Evolutionary conservation across 2,888 invertebrate species (phyloP).

Genomic region (Eumacrocentrus americanus): DNA sequence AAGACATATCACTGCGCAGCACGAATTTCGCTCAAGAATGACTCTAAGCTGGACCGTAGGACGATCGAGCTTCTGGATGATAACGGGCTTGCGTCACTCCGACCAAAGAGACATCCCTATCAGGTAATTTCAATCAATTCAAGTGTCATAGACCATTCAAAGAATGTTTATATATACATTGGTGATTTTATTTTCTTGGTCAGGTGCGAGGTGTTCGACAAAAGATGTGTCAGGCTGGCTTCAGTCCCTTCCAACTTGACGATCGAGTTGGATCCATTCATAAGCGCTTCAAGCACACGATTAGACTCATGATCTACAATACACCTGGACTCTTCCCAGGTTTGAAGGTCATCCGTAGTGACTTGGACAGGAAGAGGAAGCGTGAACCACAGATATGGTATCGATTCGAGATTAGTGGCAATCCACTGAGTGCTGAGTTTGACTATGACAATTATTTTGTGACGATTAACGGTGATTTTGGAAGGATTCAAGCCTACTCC

Average conservation of each 20-base stretch:
- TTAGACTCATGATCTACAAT: slow-evolving; percentile 40
- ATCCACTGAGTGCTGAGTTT: slow-evolving; percentile 39
- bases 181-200: neutral
- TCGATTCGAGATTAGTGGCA: slow-evolving; percentile 34
- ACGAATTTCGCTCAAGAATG: slow-evolving; percentile 32
- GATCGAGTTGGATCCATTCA: slow-evolving; percentile 37
- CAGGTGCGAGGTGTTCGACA: slow-evolving; percentile 40
- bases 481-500: slow-evolving; percentile 39
- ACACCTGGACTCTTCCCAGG: slow-evolving; percentile 41
- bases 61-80: slow-evolving; percentile 37
- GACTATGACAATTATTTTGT: slow-evolving; percentile 44
- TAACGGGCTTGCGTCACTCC: slow-evolving; percentile 35
- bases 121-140: slow-evolving; percentile 32
- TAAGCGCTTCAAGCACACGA: slow-evolving; percentile 39
- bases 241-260: slow-evolving; percentile 38
- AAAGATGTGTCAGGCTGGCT: slow-evolving; percentile 41
- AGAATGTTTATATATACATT: neutral
- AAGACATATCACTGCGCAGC: slow-evolving; percentile 41
- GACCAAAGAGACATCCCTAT: slow-evolving; percentile 36
- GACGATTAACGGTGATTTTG: slow-evolving; percentile 37
- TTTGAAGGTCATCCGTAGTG: slow-evolving; percentile 41
- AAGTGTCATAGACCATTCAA: neutral
- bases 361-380: slow-evolving; percentile 42
- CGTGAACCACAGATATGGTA: slow-evolving; percentile 41
- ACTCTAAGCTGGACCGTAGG: slow-evolving; percentile 35